A percentile compares a stretch with the other conserved stretches of the same genome.
Conservation (phyloP, 2,797 vertebrate species). For the Sebastes kiyomatsui region DNA sequence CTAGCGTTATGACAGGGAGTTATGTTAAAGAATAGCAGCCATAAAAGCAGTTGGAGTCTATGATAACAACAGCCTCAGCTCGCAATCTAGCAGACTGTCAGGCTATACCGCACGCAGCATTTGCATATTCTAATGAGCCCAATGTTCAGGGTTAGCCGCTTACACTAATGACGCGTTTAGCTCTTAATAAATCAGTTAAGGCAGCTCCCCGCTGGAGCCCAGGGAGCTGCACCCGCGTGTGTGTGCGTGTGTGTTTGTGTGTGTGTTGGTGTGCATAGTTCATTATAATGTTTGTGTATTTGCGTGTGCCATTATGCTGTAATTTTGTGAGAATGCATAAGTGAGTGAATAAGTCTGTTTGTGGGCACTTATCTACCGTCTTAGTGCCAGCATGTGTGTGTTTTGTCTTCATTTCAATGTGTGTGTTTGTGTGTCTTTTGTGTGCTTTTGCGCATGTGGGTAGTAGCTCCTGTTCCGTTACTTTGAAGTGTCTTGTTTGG, state of each 20-base stretch:
- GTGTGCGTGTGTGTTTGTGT: conserved; percentile 3
- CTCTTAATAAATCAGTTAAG: conserved; percentile 84
- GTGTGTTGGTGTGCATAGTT: conserved; percentile 18
- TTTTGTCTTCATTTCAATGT: background rate
- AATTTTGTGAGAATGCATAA: conserved; percentile 48
- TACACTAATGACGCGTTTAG: conserved; percentile 85
- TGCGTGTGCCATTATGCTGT: conserved; percentile 34
- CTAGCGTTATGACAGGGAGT: conserved; percentile 51
- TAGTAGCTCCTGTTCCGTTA: conserved; percentile 11
- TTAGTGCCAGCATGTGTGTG: background rate
- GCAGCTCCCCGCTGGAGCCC: conserved; percentile 73
- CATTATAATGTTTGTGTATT: conserved; percentile 35
- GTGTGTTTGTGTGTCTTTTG: background rate
- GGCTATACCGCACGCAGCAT: conserved; percentile 51
- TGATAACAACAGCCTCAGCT: conserved; percentile 65
- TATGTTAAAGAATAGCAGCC: conserved; percentile 65
- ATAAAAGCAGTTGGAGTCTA: conserved; percentile 61
- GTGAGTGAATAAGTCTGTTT: conserved; percentile 34
- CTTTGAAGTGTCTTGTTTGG: conserved; percentile 60
- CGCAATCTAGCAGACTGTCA: conserved; percentile 44
- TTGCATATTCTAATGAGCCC: conserved; percentile 84
- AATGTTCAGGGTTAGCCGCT: conserved; percentile 82
- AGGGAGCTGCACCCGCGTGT: conserved; percentile 37
- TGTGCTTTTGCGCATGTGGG: background rate
- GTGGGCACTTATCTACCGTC: conserved; percentile 19